Evolutionary conservation across 2,113 vertebrate species (phyloP).

Genomic region (Riparia riparia): DNA sequence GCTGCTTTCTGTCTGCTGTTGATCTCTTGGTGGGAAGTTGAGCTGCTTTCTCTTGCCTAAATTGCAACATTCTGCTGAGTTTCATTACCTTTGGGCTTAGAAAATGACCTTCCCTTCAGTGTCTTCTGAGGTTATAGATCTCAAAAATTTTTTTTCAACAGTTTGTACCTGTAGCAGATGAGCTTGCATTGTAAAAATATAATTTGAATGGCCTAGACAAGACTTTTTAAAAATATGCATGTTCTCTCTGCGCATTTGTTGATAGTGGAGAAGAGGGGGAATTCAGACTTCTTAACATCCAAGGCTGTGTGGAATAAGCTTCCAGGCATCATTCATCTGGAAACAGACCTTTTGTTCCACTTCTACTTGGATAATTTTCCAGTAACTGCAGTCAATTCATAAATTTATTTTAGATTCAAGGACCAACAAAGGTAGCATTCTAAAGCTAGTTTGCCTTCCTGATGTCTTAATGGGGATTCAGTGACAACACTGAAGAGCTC

Average conservation of each 20-base stretch:
- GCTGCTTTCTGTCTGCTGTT: not conserved
- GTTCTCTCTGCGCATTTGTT: not conserved
- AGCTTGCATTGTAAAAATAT: not conserved
- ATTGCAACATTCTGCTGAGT: not conserved
- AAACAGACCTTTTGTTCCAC: not conserved
- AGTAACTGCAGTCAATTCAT: not conserved
- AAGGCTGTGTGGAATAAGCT: not conserved
- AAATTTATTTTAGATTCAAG: not conserved
- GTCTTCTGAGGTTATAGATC: not conserved
- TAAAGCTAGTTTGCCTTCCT: not conserved
- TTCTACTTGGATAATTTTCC: not conserved
- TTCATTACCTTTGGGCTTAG: not conserved
- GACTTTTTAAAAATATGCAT: accelerated
- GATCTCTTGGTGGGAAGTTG: not conserved
- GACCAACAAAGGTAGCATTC: not conserved
- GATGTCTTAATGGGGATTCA: not conserved
- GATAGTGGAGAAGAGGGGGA: not conserved
- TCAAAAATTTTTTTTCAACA: not conserved
- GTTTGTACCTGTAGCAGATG: not conserved
- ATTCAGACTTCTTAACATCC: not conserved
- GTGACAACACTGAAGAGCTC: not conserved
- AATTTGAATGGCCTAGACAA: not conserved
- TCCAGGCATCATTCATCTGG: not conserved
- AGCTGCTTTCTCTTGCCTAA: not conserved
- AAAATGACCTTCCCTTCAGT: not conserved